Base-by-base conservation (phyloP, 2,113 vertebrate genomes). In the Cygnus buccinator region DNA sequence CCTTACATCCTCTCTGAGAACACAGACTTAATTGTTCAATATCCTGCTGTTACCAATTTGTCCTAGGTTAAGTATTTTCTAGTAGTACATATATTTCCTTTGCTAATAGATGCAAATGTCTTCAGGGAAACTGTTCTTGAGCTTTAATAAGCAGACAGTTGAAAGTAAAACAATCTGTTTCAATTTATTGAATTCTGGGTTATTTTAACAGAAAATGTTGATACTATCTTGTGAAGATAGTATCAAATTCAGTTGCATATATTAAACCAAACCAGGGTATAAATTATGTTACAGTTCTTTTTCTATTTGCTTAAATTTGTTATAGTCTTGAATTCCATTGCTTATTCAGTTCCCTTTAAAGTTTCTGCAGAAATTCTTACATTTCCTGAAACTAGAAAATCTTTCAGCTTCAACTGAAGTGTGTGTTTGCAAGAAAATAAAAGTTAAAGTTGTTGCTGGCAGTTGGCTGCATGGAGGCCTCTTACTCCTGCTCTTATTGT, bases 51-150 rank as follows among this genome's bases (percentile, higher is more conserved):
- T 86, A 90, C 65, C 10, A 71, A 84, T 90, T 95, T 93, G 68
- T 94, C 55, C 72, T 77, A 62, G 86, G 94, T 96, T 96, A 95
- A 93, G 76, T 91, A 91, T 94, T 92, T 93, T 92, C 68, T 95
- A 75, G 76, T 90, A 92, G 25, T 86, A 90, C 90, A 89, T 90
- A n/a, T 63, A 93, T 93, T 92, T 92, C 46, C 55, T 96, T 74
- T 77, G 55, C 80, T 94, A 95, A 93, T 80, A 81, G 82, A 93
- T 93, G 89, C 80, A 94, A 90, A 80, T 86, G 18, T 90, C 75
- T 90, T 86, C 7, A 62, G 79, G 71, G 41, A 90, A 92, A 92
- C 18, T 50, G 23, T 76, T 96, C 63, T 43, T 72, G 89, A 59
- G 14, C 41, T 90, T 87, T 92, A 94, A 95, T 94, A 95, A 93